These are phyloP conservation scores for Phaedon cochleariae DNA, from an alignment of 2,888 invertebrate genomes.

Conservation along the genomic window DNA sequence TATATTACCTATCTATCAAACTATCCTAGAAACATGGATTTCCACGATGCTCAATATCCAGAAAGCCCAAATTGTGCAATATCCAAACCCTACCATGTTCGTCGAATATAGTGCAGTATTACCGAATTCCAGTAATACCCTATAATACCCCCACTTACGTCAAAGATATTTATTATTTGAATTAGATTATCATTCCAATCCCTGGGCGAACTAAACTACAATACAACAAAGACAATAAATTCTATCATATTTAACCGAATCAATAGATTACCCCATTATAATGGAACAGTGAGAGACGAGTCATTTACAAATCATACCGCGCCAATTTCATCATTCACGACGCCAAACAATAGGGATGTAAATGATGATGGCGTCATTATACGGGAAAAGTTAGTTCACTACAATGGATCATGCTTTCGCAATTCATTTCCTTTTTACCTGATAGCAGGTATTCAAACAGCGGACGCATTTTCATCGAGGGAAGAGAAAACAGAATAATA, in stretches of 20 bases:
- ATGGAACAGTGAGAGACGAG: background rate
- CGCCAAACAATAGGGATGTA: slow-evolving; percentile 9
- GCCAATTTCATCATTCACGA: slow-evolving; percentile 15
- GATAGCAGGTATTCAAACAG: background rate
- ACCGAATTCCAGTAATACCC: too few species aligned
- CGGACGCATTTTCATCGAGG: background rate
- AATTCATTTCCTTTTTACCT: slow-evolving; percentile 16
- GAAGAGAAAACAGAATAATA: background rate
- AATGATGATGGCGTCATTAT: slow-evolving; percentile 19
- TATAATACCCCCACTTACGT: too few species aligned
- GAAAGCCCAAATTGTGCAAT: too few species aligned
- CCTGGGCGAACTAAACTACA: background rate
- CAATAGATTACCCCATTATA: background rate
- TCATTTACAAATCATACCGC: background rate
- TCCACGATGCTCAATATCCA: too few species aligned
- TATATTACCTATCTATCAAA: too few species aligned
- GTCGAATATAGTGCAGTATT: too few species aligned
- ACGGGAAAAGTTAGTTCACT: slow-evolving; percentile 10
- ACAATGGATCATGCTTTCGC: slow-evolving; percentile 11
- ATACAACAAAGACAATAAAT: slow-evolving; percentile 2
- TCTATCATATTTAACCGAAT: background rate
- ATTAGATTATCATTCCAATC: background rate
- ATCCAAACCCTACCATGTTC: too few species aligned
- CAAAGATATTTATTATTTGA: too few species aligned
- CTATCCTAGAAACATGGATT: too few species aligned